phyloP scores from a whole-genome alignment of 2,888 invertebrate genomes.

The Anaspis maculata region DNA sequence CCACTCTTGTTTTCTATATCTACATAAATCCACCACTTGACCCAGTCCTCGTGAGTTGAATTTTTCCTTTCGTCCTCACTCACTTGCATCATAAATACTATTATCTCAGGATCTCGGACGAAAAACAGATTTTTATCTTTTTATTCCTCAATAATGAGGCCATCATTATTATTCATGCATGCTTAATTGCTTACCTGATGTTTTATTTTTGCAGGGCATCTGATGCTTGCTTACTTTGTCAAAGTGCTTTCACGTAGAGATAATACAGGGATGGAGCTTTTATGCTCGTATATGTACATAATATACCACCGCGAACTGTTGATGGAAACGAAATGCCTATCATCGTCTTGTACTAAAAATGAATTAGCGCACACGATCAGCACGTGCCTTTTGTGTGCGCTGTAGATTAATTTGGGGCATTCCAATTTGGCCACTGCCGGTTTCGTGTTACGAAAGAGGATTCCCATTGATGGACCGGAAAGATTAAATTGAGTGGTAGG shows the following conservation, averaged over 20 bases:
- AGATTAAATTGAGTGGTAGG: too few relatives aligned
- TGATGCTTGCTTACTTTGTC: constrained; percentile 7
- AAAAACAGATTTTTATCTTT: too few relatives aligned
- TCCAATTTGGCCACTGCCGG: constrained; percentile 11
- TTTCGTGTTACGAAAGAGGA: constrained; percentile 11
- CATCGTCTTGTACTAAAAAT: constrained; percentile 10
- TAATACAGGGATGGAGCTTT: constrained; percentile 6
- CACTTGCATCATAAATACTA: too few relatives aligned
- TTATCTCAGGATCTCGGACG: too few relatives aligned
- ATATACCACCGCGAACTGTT: too few relatives aligned
- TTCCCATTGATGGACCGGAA: neutral
- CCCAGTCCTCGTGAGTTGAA: too few relatives aligned
- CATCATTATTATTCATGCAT: too few relatives aligned
- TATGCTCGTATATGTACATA: too few relatives aligned
- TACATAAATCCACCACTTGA: too few relatives aligned
- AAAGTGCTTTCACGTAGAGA: constrained; percentile 9
- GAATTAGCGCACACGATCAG: constrained; percentile 17
- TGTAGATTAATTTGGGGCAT: constrained; percentile 30
- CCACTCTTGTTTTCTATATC: too few relatives aligned
- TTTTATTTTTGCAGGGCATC: neutral
- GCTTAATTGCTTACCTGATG: neutral
- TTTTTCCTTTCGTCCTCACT: too few relatives aligned
- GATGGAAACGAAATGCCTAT: constrained; percentile 14
- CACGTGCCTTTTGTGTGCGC: constrained; percentile 25
- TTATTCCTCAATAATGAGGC: too few relatives aligned